Evolutionary conservation across 1,140 invertebrate species (phyloP), one percentile per base, ranked within the genome.

Genomic region (Macrobrachium rosenbergii): DNA sequence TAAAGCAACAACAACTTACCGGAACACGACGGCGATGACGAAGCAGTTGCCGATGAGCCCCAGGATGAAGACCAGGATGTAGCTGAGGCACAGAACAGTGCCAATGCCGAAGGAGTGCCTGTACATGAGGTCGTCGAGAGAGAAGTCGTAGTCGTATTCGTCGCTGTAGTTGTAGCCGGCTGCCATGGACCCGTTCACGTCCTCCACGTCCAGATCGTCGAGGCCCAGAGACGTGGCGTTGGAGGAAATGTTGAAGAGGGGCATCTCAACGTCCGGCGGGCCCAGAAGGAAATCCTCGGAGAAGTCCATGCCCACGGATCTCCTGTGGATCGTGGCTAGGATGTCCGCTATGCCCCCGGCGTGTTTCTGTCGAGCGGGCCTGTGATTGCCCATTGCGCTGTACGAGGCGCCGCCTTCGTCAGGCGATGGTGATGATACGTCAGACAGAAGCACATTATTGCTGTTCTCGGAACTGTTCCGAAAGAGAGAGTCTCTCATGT

Each of bases 31-130:
- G 11, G 92, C 91, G 5, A 94, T 92, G 11, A 94, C 93, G 72
- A 93, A 92, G 23, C 91, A 90, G 90, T 94, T 94, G 0, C 93
- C 93, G 21, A 93, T 90, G 16, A 93, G 91, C 0, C 93, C 93
- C 17, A 93, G 82, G 11, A 92, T 76, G 82, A 93, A 93, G 23
- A 92, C 91, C 58, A 90, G 37, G 2, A 90, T 60, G 76, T 92
- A 92, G 11, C 91, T 91, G 2, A 91, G 5, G 82, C 92, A 92
- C 81, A 91, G 91, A 80, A 91, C 64, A 0, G 88, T 82, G 10
- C 89, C 83, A 2, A 91, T 89, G 23, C 63, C 69, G 3, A 89
- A 59, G 2, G 90, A 90, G 86, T 92, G 90, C 5, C 91, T 83
- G 77, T 91, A 86, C 10, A 89, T 76, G 14, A 86, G 77, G 64